These are phyloP conservation scores for Sceloporus undulatus DNA, from an alignment of 2,113 vertebrate species.

Conservation along the genomic window DNA sequence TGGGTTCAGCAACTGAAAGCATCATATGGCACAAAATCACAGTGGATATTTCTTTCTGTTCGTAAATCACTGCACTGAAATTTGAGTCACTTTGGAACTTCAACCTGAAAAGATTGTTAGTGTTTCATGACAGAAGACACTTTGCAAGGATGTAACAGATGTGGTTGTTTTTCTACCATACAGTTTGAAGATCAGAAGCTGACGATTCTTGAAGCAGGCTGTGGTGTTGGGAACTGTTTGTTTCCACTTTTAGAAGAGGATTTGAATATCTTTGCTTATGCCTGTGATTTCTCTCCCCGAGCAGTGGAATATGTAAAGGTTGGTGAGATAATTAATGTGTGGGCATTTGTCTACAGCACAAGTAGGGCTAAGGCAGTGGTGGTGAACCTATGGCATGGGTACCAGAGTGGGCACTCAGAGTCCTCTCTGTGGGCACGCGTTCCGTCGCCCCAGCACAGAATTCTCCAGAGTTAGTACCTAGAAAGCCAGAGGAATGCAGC, in stretches of 20 bases:
- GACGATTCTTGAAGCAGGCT: conserved; percentile 94
- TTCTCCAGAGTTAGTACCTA: too few relatives aligned
- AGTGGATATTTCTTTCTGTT: not conserved
- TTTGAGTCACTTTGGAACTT: not conserved
- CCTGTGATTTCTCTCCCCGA: conserved; percentile 97
- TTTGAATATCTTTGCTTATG: conserved; percentile 90
- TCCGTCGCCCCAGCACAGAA: too few relatives aligned
- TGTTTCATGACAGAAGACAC: not conserved
- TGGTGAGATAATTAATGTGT: conserved; percentile 53
- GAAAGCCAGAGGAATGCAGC: too few relatives aligned
- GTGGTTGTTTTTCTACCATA: conserved; percentile 27
- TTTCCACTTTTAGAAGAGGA: conserved; percentile 95
- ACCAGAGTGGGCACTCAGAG: too few relatives aligned
- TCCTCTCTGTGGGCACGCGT: too few relatives aligned
- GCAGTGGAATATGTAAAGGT: conserved; percentile 96
- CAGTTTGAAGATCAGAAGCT: conserved; percentile 89
- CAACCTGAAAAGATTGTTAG: not conserved
- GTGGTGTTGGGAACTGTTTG: conserved; percentile 96
- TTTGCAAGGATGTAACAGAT: conserved; percentile 28
- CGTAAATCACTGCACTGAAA: not conserved
- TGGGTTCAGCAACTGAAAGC: not conserved
- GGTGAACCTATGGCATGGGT: too few relatives aligned
- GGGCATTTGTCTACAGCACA: too few relatives aligned
- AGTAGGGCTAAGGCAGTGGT: too few relatives aligned
- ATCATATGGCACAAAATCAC: not conserved